Evolutionary conservation across 2,888 invertebrate genomes (phyloP).

Genomic region (Agrochola lychnidis): DNA sequence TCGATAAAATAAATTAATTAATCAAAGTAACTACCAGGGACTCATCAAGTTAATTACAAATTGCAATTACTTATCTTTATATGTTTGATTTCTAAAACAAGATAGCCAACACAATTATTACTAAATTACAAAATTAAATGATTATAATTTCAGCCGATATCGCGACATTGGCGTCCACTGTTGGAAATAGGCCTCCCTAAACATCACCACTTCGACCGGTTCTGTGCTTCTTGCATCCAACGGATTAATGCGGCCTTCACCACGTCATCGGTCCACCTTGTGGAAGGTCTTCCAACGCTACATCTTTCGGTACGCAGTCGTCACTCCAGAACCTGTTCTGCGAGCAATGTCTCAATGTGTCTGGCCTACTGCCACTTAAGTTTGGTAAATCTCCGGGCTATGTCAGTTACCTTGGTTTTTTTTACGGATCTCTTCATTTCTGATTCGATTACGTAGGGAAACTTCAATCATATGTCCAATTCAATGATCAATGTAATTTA

Average conservation of each 20-base stretch:
- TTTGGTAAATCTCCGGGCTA: background rate
- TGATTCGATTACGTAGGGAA: background rate
- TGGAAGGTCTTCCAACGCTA: background rate
- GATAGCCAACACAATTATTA: background rate
- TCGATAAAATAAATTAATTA: conserved; percentile 34
- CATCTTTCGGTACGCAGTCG: background rate
- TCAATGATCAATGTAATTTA: background rate
- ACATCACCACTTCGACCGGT: background rate
- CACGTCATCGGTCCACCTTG: background rate
- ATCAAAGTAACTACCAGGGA: background rate
- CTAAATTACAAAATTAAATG: background rate
- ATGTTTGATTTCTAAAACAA: conserved; percentile 6
- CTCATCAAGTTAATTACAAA: conserved; percentile 13
- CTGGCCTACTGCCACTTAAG: too few relatives aligned
- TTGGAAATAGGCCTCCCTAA: background rate
- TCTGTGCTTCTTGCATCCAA: background rate
- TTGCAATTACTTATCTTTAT: background rate
- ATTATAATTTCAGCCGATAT: background rate
- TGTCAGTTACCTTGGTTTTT: too few relatives aligned
- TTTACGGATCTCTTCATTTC: background rate
- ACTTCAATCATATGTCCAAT: background rate
- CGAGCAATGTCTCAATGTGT: background rate
- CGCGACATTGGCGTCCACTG: too few relatives aligned
- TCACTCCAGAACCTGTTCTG: too few relatives aligned
- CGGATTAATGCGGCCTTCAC: background rate